Base-by-base conservation (phyloP, 2,888 invertebrate species). In the Latrodectus elegans region DNA sequence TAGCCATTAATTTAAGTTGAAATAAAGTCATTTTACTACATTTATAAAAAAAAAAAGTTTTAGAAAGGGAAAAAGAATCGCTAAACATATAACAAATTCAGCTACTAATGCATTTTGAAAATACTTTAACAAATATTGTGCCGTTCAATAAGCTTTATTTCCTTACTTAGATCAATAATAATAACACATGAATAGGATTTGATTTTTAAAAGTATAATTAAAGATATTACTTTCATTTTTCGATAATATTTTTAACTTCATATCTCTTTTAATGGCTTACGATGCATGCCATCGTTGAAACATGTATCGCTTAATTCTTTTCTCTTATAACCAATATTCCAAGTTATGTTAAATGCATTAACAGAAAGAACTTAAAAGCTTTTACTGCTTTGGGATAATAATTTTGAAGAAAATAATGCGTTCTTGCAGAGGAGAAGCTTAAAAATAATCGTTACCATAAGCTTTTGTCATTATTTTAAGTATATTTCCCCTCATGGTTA, bases 351-450 rank as follows among this genome's bases (percentile, higher is more conserved):
- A 15, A 60, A 60, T 60, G n/a, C 60, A 60, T 60, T 60, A 15
- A n/a, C 12, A 60, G n/a, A 60, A 60, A n/a, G 60, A 60, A 60
- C n/a, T 60, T 60, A 60, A 60, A 60, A 60, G 60, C 60, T n/a
- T 60, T 60, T n/a, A 60, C n/a, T 60, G 60, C n/a, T 15, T 15
- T 60, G 4, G 60, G 60, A 10, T 60, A 12, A 60, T 60, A 60
- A 60, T 60, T 60, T 60, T 60, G 60, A 60, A 60, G 38, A 60
- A 60, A 60, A 15, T 60, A 11, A 60, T 60, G 60, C 11, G 12
- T 15, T 60, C n/a, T 60, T 60, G 60, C n/a, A 60, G 60, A 15
- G 60, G 60, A 60, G 3, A 60, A n/a, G 12, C 60, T 60, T 60
- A 60, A 60, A 60, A 60, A n/a, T 60, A n/a, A 60, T 60, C 38